Evolutionary conservation across 92 coral and sea anemone species (phyloP), one percentile per base, ranked within the genome.

Genomic region (Epizoanthus fatuus): DNA sequence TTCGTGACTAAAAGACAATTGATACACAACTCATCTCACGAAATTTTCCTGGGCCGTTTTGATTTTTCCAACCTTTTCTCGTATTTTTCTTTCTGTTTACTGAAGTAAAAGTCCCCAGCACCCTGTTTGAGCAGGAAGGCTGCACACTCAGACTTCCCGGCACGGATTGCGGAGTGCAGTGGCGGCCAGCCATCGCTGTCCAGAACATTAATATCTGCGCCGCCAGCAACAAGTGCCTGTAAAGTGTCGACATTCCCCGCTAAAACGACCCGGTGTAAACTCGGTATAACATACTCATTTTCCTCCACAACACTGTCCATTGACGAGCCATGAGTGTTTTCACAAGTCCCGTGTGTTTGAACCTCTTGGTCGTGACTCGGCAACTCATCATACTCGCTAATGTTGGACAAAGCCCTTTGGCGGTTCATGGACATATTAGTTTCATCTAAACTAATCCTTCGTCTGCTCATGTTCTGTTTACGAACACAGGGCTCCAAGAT

Each of bases 171-270:
- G 0, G 98, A 84, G 42, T 94, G 93, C 56, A 94, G 47, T 0
- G 98, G 98, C 0, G 98, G 98, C 98, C 98, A 94, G 4, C 98
- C 98, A 7, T 89, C 89, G 1, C 72, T 22, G 62, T 94, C 98
- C 56, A 92, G 81, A 5, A 90, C 93, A 54, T 94, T 94, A 5
- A 94, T 86, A 77, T 94, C 95, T n/a, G 95, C 87, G 4, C 98
- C 98, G 37, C 57, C 85, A 10, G 86, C 87, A 54, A 94, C 76
- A 53, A 94, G 75, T 11, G 92, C 87, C 52, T 88, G 73, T 16
- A 94, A 83, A 59, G 89, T 44, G 8, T 92, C 91, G 6, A 86
- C 15, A 75, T 94, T 85, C 40, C 94, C 95, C 32, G 93, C 96
- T 40, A 86, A 81, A 9, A 90, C 92, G 15, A 88, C 93, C 71